Evolutionary conservation across 2,113 vertebrate species (phyloP), one percentile per base, ranked within the genome.

Genomic region (Columbina picui): DNA sequence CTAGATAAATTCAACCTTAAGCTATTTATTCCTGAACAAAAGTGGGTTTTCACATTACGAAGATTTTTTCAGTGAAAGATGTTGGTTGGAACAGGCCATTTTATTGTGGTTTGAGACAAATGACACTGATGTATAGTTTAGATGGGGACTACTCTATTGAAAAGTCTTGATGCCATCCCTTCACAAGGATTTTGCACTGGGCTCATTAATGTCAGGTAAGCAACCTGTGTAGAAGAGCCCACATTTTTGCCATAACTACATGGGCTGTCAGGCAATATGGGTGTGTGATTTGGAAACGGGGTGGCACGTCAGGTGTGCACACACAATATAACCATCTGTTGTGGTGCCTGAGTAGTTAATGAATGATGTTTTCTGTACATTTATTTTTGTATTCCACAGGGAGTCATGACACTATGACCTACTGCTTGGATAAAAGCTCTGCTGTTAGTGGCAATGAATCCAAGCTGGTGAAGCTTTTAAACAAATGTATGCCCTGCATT

Each of bases 321-420:
- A 4, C 1, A 6, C 38, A 13, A 7, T 21, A 6, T 41, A 47
- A 38, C 16, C 13, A 5, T 26, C 36, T 61, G 12, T 30, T 18
- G 59, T 76, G 30, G 7, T 34, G 60, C 45, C 47, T 65, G 27
- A 79, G 19, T 70, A 39, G 19, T 27, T 67, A 87, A 92, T 36
- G 73, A 82, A 73, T 55, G 32, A 60, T 30, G 55, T 25, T 91
- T 83, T 68, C 39, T 85, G 16, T 59, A 27, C 23, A 3, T 75
- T 78, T 49, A 2, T 79, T 93, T 87, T 96, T 90, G 56, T 87
- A 12, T 75, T 94, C n/a, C 73, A 20, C 93, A 99, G 99, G 99
- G 16, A 99, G 99, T 95, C 99, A 99, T 1, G 99, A 99, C 87
- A 97, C 99, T 50, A 99, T 99, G 99, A 99, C 98, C 25, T 99